Conservation (phyloP, 2,113 vertebrate genomes). For the Smithornis capensis region DNA sequence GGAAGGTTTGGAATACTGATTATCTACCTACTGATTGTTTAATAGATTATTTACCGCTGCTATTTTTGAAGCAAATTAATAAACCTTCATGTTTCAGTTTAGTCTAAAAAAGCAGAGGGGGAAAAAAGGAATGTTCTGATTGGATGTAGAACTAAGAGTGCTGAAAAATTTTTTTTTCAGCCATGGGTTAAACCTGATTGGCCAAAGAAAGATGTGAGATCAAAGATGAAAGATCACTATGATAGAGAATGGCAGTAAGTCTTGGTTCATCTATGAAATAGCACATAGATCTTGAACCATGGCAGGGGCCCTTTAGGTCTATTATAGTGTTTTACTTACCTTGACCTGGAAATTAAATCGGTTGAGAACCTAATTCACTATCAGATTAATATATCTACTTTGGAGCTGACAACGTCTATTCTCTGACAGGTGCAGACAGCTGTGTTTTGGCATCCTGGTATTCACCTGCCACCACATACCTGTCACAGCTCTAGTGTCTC, state of each 20-base stretch:
- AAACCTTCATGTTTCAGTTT: background rate
- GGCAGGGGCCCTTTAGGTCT: background rate
- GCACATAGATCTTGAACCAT: accelerated
- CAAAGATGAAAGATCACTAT: background rate
- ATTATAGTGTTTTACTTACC: background rate
- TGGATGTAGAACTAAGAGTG: background rate
- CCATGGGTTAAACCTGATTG: background rate
- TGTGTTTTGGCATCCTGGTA: background rate
- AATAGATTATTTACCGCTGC: background rate
- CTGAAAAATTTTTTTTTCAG: background rate
- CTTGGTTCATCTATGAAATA: background rate
- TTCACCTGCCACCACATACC: background rate
- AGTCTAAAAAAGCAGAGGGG: background rate
- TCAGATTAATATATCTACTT: background rate
- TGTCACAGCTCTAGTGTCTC: accelerated
- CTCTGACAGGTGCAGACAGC: background rate
- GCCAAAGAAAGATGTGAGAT: background rate
- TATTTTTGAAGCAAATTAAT: background rate
- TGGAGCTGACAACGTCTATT: background rate
- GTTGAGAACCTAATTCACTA: background rate
- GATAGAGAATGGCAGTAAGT: background rate
- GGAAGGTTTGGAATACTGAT: background rate
- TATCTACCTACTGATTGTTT: background rate
- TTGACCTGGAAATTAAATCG: background rate
- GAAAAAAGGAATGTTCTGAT: background rate